Evolutionary conservation across 2,797 vertebrate genomes (phyloP), one percentile per base, ranked within the genome.

Genomic region (Coilia nasus): DNA sequence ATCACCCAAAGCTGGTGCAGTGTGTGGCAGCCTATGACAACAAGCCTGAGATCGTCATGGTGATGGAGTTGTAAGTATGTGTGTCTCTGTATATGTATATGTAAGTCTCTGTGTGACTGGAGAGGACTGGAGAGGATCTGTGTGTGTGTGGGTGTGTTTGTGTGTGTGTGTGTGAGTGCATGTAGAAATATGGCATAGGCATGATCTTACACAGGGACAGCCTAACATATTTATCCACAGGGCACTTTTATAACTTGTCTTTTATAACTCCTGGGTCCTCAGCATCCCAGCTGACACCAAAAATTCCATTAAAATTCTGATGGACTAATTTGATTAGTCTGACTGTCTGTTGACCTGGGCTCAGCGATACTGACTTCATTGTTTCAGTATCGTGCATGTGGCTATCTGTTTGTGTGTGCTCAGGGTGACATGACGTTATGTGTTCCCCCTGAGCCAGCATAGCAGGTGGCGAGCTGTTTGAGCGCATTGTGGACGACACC

Each of bases 401-500:
- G 12, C 25, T 71, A 28, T 71, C 1, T 67, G 23, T 60, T 62
- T 62, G 6, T 71, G 28, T 41, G 67, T 75, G 67, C 15, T 17
- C 67, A 35, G 14, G 25, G 17, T 75, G 67, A 41, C 67, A 41
- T 75, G 31, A 7, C 14, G 15, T 17, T 23, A n/a, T 75, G 14
- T 15, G 31, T 23, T 75, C 35, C 67, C 28, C 15, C 28, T 5
- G 67, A 75, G 31, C 50, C 67, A 98, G 97, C 0, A 95, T 98
- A 80, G 96, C 96, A 1, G 97, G 97, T 0, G 97, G 97, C 3
- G 97, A 97, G 88, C 95, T 97, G 88, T 97, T 98, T 81, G 96
- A 97, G 56, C 96, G 97, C 0, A 97, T 98, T 0, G 96, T 97
- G 89, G 96, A 97, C 0, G 96, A 98, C 0, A 96, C 87, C 90